phyloP scores from a whole-genome alignment of 2,797 vertebrate genomes.

The Sebastes oblongus region DNA sequence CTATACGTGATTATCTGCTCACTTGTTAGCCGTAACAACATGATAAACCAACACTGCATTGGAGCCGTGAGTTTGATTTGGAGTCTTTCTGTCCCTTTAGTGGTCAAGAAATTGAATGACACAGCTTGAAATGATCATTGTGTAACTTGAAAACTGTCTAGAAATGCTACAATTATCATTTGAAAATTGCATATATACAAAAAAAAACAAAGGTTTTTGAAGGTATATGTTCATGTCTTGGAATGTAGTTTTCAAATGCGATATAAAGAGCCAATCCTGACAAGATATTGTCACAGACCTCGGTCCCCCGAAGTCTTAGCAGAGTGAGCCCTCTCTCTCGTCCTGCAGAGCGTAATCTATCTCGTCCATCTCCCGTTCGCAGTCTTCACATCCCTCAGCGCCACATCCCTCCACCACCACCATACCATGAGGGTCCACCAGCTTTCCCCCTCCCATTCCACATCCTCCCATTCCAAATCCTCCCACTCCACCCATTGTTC shows the following conservation, averaged over 20 bases:
- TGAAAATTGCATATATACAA: not conserved
- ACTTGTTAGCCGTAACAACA: not conserved
- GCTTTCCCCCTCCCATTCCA: conserved; percentile 14
- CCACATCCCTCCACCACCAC: conserved; percentile 77
- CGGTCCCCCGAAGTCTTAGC: conserved; percentile 26
- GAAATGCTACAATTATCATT: not conserved
- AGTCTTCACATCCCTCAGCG: conserved; percentile 81
- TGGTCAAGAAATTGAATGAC: not conserved
- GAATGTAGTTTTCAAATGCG: not conserved
- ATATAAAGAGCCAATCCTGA: not conserved
- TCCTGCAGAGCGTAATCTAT: conserved; percentile 72
- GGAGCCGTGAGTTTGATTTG: not conserved
- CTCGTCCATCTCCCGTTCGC: conserved; percentile 79
- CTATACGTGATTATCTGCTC: not conserved
- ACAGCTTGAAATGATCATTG: not conserved
- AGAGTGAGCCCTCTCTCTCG: conserved; percentile 72
- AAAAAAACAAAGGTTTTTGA: not conserved
- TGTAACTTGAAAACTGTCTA: not conserved
- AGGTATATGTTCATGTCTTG: not conserved
- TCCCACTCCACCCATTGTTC: not conserved
- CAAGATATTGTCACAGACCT: not conserved
- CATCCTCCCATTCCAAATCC: not conserved
- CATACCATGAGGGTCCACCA: conserved; percentile 61
- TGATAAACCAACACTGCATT: not conserved
- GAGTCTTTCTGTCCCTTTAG: not conserved